Base-by-base conservation (phyloP, 2,113 vertebrate species). In the Ceratotherium simum region DNA sequence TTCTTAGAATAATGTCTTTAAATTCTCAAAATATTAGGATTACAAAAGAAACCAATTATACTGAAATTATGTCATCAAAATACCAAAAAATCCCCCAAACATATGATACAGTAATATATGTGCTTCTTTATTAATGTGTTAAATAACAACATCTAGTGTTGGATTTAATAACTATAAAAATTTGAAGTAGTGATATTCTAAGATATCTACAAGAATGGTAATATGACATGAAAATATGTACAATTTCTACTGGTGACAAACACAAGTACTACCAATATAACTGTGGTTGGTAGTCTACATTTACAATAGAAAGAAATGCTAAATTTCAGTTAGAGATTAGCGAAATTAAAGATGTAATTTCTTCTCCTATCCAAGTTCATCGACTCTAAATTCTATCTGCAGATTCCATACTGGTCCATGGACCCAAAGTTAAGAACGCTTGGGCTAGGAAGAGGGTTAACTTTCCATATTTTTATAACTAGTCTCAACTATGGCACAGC, bases 381-480 rank as follows among this genome's bases (percentile, higher is more conserved):
- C 11, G 31, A 87, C 25, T 75, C 62, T 72, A 20, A 20, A 5
- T 72, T 95, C 29, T 60, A 10, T 81, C 70, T 84, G 21, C 1
- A 81, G n/a, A 56, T 20, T 58, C n/a, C 27, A 73, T 8, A 4
- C 54, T 96, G 84, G 85, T 78, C 39, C 16, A 54, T 27, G 46
- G 36, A 54, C 4, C 56, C 62, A 89, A 95, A 29, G 73, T 51
- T 82, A 90, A 85, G 39, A 78, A 69, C 8, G 0, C 69, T 6
- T 84, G 6, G 46, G 79, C 42, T 58, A 46, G 3, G 17, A 97
- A 81, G 72, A 97, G 69, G 65, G 64, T 42, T 85, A 97, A 67
- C 76, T 89, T 76, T 67, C 89, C 29, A 62, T 29, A 36, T 81
- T 87, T 96, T 93, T 60, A 39, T 42, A 95, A 96, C 27, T 72